Percentiles rank a stretch among this genome's conserved stretches.
phyloP scores from a whole-genome alignment of 2,113 vertebrate genomes.

The Muntiacus reevesi region DNA sequence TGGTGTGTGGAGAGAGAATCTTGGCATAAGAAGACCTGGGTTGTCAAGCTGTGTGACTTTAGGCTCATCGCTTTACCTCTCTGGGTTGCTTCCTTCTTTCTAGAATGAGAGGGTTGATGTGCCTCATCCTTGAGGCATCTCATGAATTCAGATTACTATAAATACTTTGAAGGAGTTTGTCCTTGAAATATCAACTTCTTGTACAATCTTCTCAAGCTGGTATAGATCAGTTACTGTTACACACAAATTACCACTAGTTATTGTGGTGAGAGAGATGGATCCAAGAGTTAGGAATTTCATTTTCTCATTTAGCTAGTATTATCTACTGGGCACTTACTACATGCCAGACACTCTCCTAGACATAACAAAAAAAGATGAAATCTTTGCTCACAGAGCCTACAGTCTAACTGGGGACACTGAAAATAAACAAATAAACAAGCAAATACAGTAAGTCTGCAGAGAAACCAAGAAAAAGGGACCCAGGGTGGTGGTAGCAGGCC shows the following conservation, averaged over 20 bases:
- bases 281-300: not conserved
- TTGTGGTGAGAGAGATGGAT: not conserved
- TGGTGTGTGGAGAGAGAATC: not conserved
- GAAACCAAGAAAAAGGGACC: not conserved
- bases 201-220: not conserved
- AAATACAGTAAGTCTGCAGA: not conserved
- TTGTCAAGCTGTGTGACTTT: not conserved
- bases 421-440: not conserved
- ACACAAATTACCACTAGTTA: not conserved
- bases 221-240: not conserved
- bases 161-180: not conserved
- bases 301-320: not conserved
- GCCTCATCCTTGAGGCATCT: not conserved
- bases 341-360: not conserved
- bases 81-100: not conserved
- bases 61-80: not conserved
- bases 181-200: not conserved
- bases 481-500: not conserved
- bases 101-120: not conserved
- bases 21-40: not conserved
- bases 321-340: not conserved
- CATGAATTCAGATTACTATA: not conserved
- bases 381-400: not conserved
- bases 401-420: not conserved
- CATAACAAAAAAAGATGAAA: not conserved